phyloP scores from a whole-genome alignment of 2,797 vertebrate species.

The Avahi laniger region DNA sequence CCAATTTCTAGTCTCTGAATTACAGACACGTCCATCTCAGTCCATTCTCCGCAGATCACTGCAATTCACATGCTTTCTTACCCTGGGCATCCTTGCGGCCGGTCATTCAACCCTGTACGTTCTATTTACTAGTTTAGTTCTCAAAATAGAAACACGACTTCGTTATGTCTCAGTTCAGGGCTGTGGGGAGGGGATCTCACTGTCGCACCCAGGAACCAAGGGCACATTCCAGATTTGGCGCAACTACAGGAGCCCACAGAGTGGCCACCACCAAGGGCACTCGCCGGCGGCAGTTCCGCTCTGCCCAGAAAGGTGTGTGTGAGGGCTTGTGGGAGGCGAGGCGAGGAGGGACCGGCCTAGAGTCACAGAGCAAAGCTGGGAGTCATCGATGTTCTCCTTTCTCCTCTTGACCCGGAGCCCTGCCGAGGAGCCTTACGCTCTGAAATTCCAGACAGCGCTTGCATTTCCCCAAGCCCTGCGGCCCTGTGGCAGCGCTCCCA shows the following conservation, averaged over 20 bases:
- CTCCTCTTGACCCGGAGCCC: background rate
- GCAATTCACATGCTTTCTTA: background rate
- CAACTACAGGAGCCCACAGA: background rate
- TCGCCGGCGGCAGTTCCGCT: background rate
- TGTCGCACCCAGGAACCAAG: background rate
- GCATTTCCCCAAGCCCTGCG: background rate
- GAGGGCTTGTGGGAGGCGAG: background rate
- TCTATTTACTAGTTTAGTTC: background rate
- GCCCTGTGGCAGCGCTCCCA: background rate
- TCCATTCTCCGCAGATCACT: background rate
- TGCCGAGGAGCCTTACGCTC: constrained; percentile 31
- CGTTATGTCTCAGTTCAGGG: background rate
- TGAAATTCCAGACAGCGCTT: background rate
- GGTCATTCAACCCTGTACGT: background rate
- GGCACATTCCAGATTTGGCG: background rate
- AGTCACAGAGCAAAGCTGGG: background rate
- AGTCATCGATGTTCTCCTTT: background rate
- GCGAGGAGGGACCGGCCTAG: background rate
- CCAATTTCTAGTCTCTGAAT: background rate
- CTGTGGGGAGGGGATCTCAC: background rate
- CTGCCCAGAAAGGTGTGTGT: accelerated
- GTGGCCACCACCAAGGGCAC: accelerated
- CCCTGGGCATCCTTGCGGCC: background rate
- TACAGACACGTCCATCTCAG: background rate
- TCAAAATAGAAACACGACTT: background rate